phyloP scores from a whole-genome alignment of 2,113 vertebrate genomes.

The Nematolebias whitei region DNA sequence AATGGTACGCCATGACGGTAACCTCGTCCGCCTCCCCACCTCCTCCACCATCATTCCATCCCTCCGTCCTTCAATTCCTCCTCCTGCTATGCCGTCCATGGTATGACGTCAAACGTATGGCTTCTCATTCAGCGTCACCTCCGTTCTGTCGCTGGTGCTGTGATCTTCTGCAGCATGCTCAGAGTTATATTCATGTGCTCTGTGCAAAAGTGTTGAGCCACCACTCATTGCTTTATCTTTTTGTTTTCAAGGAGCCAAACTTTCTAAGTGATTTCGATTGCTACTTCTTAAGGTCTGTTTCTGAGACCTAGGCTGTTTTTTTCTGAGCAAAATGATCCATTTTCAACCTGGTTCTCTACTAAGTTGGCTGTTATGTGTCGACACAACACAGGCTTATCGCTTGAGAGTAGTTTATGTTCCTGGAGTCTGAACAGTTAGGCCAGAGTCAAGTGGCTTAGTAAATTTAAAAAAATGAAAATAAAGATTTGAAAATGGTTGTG shows the following conservation, averaged over 20 bases:
- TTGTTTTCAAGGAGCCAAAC: background rate
- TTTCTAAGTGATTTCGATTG: background rate
- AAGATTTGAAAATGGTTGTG: too few relatives aligned
- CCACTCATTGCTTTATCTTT: background rate
- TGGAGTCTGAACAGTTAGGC: background rate
- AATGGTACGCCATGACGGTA: slow-evolving; percentile 86
- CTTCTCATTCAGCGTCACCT: slow-evolving; percentile 25
- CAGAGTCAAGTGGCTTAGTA: background rate
- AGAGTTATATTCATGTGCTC: slow-evolving; percentile 14
- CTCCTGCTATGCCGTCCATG: slow-evolving; percentile 50
- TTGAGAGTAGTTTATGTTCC: background rate
- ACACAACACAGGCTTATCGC: background rate
- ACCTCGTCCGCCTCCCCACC: slow-evolving; percentile 66
- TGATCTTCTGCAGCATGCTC: slow-evolving; percentile 64
- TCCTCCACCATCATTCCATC: slow-evolving; percentile 53
- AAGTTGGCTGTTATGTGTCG: background rate
- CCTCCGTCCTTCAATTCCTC: slow-evolving; percentile 42
- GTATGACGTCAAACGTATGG: slow-evolving; percentile 57
- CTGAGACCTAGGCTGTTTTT: background rate
- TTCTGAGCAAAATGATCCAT: background rate
- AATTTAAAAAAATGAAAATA: too few relatives aligned
- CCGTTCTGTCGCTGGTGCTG: slow-evolving; percentile 36
- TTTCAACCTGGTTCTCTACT: background rate
- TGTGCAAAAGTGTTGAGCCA: background rate
- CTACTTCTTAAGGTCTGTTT: background rate